A percentile compares a stretch with the other conserved stretches of the same genome.
These are phyloP conservation scores for Takifugu ocellatus DNA, from an alignment of 2,797 vertebrate species.

Conservation along the genomic window DNA sequence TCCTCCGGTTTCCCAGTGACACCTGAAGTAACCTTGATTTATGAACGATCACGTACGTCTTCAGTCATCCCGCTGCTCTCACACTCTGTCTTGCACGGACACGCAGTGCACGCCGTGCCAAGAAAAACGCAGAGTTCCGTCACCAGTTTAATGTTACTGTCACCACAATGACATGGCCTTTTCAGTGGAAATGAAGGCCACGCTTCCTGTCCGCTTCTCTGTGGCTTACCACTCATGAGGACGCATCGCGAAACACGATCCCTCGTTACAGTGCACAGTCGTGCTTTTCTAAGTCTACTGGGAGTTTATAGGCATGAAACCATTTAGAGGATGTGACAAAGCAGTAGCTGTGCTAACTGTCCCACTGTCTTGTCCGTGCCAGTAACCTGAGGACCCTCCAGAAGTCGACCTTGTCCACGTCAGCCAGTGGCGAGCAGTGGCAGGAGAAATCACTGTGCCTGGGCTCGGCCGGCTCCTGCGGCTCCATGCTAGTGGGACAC, in stretches of 20 bases:
- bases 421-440: constrained; percentile 82
- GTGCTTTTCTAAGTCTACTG: constrained; percentile 10
- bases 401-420: constrained; percentile 77
- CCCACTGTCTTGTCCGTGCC: constrained; percentile 27
- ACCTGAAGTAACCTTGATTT: too few relatives aligned
- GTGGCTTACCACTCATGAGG: neutral
- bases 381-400: constrained; percentile 96
- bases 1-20: too few relatives aligned
- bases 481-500: constrained; percentile 86
- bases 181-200: constrained; percentile 61
- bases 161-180: constrained; percentile 28
- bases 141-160: constrained; percentile 52
- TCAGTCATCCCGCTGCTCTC: constrained; percentile 9
- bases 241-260: neutral
- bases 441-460: constrained; percentile 94
- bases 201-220: constrained; percentile 54
- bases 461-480: constrained; percentile 84
- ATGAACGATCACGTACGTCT: constrained; percentile 1
- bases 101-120: constrained; percentile 22
- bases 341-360: neutral
- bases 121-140: constrained; percentile 47
- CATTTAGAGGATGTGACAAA: too few relatives aligned
- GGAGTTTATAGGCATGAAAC: neutral
- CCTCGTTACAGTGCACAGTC: constrained; percentile 48
- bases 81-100: constrained; percentile 29